Conservation (phyloP, 2,797 vertebrate species). For the Tauraco hartlaubi region DNA sequence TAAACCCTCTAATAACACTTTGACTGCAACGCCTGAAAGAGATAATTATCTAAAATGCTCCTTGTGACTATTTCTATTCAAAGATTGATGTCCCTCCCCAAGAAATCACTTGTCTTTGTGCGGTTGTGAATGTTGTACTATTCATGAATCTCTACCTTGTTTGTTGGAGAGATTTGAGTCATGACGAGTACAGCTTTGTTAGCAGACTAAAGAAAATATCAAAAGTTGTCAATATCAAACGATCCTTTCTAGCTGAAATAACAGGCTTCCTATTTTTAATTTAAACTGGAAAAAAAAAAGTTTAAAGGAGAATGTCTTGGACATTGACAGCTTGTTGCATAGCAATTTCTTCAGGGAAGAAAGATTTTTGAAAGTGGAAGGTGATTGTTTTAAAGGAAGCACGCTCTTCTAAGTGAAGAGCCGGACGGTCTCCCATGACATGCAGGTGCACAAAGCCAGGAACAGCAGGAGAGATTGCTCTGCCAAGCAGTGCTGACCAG, state of each 20-base stretch:
- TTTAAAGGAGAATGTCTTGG: background rate
- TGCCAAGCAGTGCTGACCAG: background rate
- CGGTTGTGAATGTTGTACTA: background rate
- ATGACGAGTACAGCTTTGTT: background rate
- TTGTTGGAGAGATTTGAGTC: background rate
- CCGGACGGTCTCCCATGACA: rapidly evolving
- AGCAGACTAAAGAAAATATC: background rate
- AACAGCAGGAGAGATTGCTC: background rate
- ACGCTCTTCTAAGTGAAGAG: background rate
- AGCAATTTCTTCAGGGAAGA: background rate
- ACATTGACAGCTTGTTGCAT: background rate
- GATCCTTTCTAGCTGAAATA: background rate
- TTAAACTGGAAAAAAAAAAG: background rate
- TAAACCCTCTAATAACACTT: background rate
- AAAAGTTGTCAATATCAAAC: background rate
- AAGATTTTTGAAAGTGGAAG: background rate
- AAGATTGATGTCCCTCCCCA: background rate
- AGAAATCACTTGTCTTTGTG: background rate
- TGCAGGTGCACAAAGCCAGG: rapidly evolving
- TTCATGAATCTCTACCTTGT: background rate
- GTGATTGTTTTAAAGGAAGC: background rate
- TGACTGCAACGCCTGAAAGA: background rate
- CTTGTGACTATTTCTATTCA: background rate
- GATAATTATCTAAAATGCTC: background rate
- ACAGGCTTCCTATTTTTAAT: background rate